Evolutionary conservation across 2,888 invertebrate genomes (phyloP), one percentile per base, ranked within the genome.

Genomic region (Dasysyrphus albostriatus): DNA sequence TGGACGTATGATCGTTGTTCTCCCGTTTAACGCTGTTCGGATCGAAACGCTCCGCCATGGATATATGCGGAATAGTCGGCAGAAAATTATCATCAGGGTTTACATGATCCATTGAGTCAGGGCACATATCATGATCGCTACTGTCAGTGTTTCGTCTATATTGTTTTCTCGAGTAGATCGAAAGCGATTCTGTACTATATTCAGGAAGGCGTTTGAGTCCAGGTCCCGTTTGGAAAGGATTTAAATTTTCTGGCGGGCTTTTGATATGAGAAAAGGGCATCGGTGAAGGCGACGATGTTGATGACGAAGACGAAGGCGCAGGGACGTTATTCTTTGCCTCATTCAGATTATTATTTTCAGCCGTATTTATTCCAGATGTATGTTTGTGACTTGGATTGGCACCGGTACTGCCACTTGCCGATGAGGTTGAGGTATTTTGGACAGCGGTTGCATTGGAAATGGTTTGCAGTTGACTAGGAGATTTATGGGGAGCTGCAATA

Each of bases 21-120:
- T 93, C 93, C 0, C 93, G 91, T 89, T 93, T 93, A 5, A 93
- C 90, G 69, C 89, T 90, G 75, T 90, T 90, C 54, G 92, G 85
- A 83, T 93, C 92, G 75, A 91, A 93, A 61, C 92, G 90, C 83
- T 92, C 93, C 3, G 90, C 90, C 91, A 92, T 92, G 5, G 93
- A 91, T 61, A 93, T 92, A 84, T 93, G 93, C 49, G 92, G 92
- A 74, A 92, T 92, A 73, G 91, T 88, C 5, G 92, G 91, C 80
- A 93, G 83, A 88, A 93, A 93, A 85, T 91, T 92, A 80, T 93
- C 93, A 37, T 93, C 93, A 10, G 91, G 80, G 73, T 90, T 92
- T 51, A 92, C 89, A 37, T 91, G 89, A 59, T 93, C 93, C 90
- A 92, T 90, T 59, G 90, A 91, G 44, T 91, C 90, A 79, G 91